Conservation (phyloP, 1,140 invertebrate genomes). For the Eupeodes corollae region DNA sequence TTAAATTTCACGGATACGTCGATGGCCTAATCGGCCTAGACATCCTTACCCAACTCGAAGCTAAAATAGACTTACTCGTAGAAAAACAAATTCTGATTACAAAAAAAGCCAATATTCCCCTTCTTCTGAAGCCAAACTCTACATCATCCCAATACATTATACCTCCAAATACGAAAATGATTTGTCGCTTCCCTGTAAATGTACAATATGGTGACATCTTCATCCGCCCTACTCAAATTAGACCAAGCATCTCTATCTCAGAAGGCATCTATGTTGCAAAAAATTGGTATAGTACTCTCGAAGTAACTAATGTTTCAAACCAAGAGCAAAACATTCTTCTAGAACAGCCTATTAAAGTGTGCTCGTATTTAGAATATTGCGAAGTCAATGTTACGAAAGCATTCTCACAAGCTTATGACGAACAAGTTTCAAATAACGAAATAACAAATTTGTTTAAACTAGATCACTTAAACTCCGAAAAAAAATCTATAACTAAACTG, state of each 20-base stretch:
- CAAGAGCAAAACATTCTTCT: no score
- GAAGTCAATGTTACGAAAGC: no score
- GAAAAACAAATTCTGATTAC: not conserved
- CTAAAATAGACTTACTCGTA: no score
- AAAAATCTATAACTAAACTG: not conserved
- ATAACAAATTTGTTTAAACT: conserved; percentile 15
- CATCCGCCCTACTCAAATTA: no score
- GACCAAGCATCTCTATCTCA: no score
- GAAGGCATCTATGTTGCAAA: no score
- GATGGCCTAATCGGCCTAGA: conserved; percentile 3
- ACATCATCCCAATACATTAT: not conserved
- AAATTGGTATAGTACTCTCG: no score
- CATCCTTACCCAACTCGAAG: not conserved
- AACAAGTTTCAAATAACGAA: conserved; percentile 38
- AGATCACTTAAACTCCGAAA: not conserved
- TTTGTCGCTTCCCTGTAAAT: not conserved
- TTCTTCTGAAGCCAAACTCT: not conserved
- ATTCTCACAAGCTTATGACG: no score
- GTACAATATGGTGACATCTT: not conserved
- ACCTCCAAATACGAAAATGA: not conserved
- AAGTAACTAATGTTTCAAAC: no score
- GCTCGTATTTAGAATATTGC: no score
- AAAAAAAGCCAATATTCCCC: not conserved
- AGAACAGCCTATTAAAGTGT: no score
- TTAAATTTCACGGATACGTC: conserved; percentile 9